phyloP scores from a whole-genome alignment of 2,113 vertebrate species.

The Ptilonorhynchus violaceus region DNA sequence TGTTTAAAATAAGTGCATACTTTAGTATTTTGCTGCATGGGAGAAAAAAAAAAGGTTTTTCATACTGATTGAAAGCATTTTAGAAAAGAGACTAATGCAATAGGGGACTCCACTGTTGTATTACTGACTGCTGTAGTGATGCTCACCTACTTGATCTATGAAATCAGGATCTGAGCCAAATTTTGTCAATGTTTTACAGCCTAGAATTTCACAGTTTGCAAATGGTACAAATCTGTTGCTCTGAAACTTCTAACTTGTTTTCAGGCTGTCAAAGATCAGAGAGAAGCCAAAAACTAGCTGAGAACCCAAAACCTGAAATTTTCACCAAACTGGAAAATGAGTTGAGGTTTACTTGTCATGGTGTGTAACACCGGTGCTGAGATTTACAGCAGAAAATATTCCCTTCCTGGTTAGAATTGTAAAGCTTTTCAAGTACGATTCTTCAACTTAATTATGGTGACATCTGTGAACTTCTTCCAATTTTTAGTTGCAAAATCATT shows the following conservation, averaged over 20 bases:
- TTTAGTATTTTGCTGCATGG: not conserved
- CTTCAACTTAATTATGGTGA: not conserved
- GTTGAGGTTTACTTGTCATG: not conserved
- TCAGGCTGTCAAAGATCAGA: slow-evolving; percentile 10
- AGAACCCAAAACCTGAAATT: not conserved
- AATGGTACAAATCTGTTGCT: slow-evolving; percentile 18
- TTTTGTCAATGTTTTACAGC: not conserved
- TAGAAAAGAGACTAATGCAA: not conserved
- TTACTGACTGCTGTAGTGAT: not conserved
- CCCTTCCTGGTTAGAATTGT: not conserved
- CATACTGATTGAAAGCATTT: not conserved
- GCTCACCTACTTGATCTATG: not conserved
- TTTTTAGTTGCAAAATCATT: not conserved
- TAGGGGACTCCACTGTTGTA: not conserved
- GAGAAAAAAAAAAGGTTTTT: not conserved
- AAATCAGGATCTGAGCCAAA: not conserved
- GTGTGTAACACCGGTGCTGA: not conserved
- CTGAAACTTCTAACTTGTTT: not conserved
- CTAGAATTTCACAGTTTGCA: slow-evolving; percentile 1
- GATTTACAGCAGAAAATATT: not conserved
- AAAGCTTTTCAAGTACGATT: not conserved
- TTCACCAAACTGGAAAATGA: not conserved
- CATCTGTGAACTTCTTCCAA: not conserved
- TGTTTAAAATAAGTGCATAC: not conserved
- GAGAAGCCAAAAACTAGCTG: not conserved